These are phyloP conservation scores for Scaptomyza hsui DNA, from an alignment of 1,140 invertebrate species.

Conservation along the genomic window DNA sequence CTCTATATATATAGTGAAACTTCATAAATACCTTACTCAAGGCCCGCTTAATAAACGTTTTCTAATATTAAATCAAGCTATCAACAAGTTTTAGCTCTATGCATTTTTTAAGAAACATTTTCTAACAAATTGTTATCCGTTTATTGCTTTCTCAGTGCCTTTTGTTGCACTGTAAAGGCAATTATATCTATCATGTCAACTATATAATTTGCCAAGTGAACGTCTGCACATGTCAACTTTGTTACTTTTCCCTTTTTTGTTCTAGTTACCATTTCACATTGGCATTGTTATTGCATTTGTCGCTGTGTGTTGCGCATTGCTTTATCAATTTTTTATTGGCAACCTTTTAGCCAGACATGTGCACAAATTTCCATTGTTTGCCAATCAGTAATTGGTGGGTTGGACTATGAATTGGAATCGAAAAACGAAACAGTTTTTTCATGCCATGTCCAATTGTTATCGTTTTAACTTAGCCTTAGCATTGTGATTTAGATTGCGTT, in stretches of 20 bases:
- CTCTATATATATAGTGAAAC: neutral
- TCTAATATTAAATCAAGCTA: no score
- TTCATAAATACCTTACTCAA: no score
- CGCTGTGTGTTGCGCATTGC: neutral
- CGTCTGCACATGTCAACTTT: slow-evolving; percentile 55
- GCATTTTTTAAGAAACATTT: no score
- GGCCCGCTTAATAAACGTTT: no score
- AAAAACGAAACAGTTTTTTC: slow-evolving; percentile 3
- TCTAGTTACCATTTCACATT: neutral
- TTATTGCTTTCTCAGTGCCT: neutral
- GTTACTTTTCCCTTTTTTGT: slow-evolving; percentile 9
- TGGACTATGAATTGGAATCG: neutral
- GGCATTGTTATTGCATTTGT: neutral
- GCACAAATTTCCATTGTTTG: slow-evolving; percentile 61
- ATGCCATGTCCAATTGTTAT: neutral
- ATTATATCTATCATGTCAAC: slow-evolving; percentile 65
- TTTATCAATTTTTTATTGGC: slow-evolving; percentile 40
- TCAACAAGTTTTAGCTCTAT: no score
- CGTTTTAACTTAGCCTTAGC: neutral
- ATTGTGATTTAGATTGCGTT: neutral
- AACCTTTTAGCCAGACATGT: slow-evolving; percentile 47
- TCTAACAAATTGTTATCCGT: no score
- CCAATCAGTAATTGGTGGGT: slow-evolving; percentile 8
- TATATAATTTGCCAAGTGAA: slow-evolving; percentile 68
- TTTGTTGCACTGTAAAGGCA: slow-evolving; percentile 44